phyloP scores from a whole-genome alignment of 2,888 invertebrate species.

The Pilophorus perplexus region DNA sequence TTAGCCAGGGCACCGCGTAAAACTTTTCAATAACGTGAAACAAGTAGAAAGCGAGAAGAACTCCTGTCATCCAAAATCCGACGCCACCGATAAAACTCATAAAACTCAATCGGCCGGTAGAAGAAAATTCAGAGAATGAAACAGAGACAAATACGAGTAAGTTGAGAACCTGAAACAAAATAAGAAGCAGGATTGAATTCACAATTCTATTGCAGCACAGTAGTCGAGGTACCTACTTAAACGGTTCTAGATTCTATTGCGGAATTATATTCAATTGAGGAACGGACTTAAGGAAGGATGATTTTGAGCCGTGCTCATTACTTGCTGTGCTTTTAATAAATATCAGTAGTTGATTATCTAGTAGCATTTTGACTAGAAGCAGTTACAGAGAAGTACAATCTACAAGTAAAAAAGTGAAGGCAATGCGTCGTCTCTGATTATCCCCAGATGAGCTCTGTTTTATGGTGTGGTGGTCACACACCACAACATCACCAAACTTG shows the following conservation, averaged over 20 bases:
- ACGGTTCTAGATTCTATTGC: not conserved
- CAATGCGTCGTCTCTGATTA: too few relatives aligned
- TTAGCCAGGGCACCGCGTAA: constrained; percentile 82
- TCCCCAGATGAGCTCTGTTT: too few relatives aligned
- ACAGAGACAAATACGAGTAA: constrained; percentile 80
- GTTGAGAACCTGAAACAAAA: constrained; percentile 60
- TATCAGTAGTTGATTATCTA: too few relatives aligned
- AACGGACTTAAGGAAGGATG: not conserved
- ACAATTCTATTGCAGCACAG: not conserved
- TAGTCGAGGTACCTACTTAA: not conserved
- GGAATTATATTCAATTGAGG: not conserved
- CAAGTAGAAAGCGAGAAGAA: constrained; percentile 73
- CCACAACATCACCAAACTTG: too few relatives aligned
- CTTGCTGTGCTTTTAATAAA: too few relatives aligned
- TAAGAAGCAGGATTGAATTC: too few relatives aligned
- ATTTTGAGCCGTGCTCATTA: too few relatives aligned
- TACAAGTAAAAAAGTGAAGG: too few relatives aligned
- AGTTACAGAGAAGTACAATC: too few relatives aligned
- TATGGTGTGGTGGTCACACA: too few relatives aligned
- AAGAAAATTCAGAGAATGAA: constrained; percentile 60
- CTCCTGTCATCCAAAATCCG: constrained; percentile 81
- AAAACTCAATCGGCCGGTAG: constrained; percentile 64
- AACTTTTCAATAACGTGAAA: constrained; percentile 84
- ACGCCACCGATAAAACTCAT: constrained; percentile 77
- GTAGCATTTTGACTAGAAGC: too few relatives aligned